Base-by-base conservation (phyloP, 2,888 invertebrate species). In the Corbicula japonica region DNA sequence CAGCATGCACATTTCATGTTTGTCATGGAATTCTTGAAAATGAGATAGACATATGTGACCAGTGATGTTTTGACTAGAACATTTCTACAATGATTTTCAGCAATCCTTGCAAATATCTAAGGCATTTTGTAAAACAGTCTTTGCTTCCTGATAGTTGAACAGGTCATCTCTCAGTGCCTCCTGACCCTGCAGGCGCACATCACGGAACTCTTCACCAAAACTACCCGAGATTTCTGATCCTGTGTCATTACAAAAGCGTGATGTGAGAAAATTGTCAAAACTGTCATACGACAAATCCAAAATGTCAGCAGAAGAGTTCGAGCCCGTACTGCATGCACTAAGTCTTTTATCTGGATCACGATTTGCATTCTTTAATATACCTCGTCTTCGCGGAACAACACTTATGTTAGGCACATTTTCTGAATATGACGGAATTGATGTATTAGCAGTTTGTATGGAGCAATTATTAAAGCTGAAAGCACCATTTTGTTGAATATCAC, bases 281-380 rank as follows among this genome's bases (percentile, higher is more conserved):
- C 91, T 91, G 75, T 92, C 92, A 58, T 92, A 92, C 1, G 92
- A 91, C 77, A 92, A 90, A 82, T 92, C 91, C 21, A 92, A 84
- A 72, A 92, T 88, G 76, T 92, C 92, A 26, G 90, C 91, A 0
- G 92, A 92, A 0, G 92, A 92, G 74, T 91, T 92, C 12, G 92
- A 92, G 12, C 92, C 89, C 21, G 86, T 82, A 66, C 92, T 92
- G 76, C 92, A 90, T 10, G 89, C 81, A 75, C 92, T 92, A 28
- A 91, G 85, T 23, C 92, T 82, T 80, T 92, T 92, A 50, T 86
- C 86, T 5, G 89, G 80, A 21, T 91, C 90, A 12, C 66, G 65
- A 26, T 74, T 76, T 0, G 80, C 56, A 68, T 86, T 86, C 63
- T 91, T 92, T 30, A 92, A 81, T 69, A 91, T 92, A 15, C 92